These are phyloP conservation scores for Xenotilapia caudafasciata DNA, from an alignment of 2,113 vertebrate genomes.

Conservation along the genomic window DNA sequence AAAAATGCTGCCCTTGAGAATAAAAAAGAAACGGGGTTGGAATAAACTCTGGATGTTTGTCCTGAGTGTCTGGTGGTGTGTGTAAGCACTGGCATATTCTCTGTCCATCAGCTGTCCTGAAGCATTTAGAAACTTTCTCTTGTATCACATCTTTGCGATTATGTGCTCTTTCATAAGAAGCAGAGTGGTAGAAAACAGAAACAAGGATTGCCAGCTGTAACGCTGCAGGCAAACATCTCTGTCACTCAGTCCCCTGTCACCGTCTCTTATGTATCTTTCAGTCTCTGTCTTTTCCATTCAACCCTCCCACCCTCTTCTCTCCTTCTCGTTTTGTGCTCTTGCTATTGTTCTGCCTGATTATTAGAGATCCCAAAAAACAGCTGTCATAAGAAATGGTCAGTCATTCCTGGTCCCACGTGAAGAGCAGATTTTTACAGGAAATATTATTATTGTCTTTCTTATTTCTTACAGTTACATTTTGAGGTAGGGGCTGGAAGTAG, in stretches of 20 bases:
- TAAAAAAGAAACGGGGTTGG: neutral
- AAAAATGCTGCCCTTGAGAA: neutral
- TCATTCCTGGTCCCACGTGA: neutral
- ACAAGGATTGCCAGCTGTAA: constrained; percentile 11
- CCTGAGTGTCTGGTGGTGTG: neutral
- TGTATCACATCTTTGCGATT: neutral
- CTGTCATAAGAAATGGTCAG: neutral
- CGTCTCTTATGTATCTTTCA: constrained; percentile 1
- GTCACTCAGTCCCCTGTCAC: constrained; percentile 17
- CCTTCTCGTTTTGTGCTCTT: neutral
- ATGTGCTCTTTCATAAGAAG: constrained; percentile 4
- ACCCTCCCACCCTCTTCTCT: neutral
- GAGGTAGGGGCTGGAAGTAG: neutral
- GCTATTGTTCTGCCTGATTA: neutral
- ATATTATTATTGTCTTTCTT: neutral
- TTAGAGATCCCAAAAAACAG: neutral
- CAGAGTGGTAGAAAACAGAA: constrained; percentile 4
- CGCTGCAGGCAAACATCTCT: constrained; percentile 34
- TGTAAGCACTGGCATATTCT: neutral
- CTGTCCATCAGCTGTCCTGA: neutral
- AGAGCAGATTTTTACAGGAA: neutral
- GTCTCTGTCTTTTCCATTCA: neutral
- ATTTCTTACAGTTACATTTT: neutral
- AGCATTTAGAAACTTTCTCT: neutral
- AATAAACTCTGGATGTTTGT: neutral